Evolutionary conservation across 2,113 vertebrate genomes (phyloP), one percentile per base, ranked within the genome.

Genomic region (Noctilio leporinus): DNA sequence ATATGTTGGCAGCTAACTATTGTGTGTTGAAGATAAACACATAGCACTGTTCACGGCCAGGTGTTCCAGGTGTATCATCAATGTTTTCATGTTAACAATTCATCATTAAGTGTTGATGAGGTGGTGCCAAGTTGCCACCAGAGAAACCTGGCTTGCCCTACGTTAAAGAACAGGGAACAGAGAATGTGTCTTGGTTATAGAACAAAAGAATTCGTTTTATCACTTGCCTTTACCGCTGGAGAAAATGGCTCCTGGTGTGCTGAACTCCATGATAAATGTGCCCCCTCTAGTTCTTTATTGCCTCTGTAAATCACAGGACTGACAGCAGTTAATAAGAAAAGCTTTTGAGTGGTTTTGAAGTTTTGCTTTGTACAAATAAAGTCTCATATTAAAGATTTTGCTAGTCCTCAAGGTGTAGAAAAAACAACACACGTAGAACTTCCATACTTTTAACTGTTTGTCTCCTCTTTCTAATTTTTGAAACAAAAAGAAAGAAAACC

Each of bases 251-350:
- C 98, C 98, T 98, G 98, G 98, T 98, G 98, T 92, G 98, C 98
- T 98, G 98, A 98, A 98, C 97, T 98, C 97, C 97, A 95, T 98
- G 98, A 99, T 98, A 98, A 98, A 99, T 99, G 98, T 97, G 97
- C 97, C 98, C 98, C 98, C 98, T 99, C 98, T 95, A 98, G 98
- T 98, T 98, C 98, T 98, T 98, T 99, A 98, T 98, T 99, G 98
- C 98, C 98, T 98, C 98, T 98, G 98, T 99, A 99, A 99, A 99
- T 99, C 98, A 98, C 97, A 85, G 92, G 97, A 97, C 98, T 99
- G 98, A 98, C 98, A 98, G 98, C 98, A 98, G 98, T 98, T 99
- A 98, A 98, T 99, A 98, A 98, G 98, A 98, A 97, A 98, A 98
- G 98, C 98, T 98, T 98, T 98, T 98, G 98, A 98, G 98, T 98